These are phyloP conservation scores for Cordylochernes scorpioides DNA, from an alignment of 2,888 invertebrate species.

Conservation along the genomic window DNA sequence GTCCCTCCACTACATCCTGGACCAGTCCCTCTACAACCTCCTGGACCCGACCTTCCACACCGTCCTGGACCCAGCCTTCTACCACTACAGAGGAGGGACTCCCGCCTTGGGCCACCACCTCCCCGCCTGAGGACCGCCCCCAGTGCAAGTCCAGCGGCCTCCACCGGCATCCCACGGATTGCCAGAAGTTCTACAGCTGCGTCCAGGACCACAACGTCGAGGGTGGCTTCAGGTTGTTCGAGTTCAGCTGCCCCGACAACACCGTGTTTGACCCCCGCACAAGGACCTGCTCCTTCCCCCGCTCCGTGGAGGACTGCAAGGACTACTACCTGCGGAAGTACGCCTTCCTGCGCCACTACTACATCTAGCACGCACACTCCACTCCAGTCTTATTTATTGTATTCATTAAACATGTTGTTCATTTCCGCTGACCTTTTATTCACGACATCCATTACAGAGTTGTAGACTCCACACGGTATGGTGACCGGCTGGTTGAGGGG, in stretches of 20 bases:
- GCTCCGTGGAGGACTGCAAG: background rate
- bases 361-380: no score
- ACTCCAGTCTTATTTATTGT: no score
- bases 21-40: constrained; percentile 4
- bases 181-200: constrained; percentile 14
- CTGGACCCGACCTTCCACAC: constrained; percentile 1
- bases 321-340: background rate
- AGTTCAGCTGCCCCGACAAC: constrained; percentile 13
- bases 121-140: constrained; percentile 5
- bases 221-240: constrained; percentile 10
- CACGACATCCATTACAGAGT: no score
- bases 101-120: constrained; percentile 1
- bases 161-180: constrained; percentile 12
- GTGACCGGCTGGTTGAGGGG: no score
- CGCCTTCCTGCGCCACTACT: background rate
- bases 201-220: constrained; percentile 8
- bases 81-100: constrained; percentile 1
- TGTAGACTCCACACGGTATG: no score
- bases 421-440: no score
- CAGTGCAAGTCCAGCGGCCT: constrained; percentile 11
- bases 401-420: no score
- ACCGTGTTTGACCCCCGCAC: constrained; percentile 10
- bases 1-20: constrained; percentile 3
- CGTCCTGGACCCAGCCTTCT: constrained; percentile 1
- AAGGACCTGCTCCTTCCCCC: background rate